Conservation (phyloP, 2,113 vertebrate genomes). For the Panurus biarmicus region DNA sequence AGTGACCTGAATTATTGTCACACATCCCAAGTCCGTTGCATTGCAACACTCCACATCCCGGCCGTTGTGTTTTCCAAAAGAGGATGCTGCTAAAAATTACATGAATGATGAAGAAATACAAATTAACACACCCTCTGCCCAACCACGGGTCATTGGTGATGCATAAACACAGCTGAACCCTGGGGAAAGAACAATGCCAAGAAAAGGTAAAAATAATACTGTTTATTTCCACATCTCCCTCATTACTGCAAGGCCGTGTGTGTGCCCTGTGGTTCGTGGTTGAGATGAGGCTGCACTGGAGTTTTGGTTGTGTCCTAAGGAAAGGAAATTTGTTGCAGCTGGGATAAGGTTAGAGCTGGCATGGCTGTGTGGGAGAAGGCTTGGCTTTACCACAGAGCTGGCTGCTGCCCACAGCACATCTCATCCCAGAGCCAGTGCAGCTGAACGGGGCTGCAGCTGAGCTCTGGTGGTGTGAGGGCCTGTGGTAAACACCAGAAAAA, state of each 20-base stretch:
- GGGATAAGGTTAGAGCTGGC: background rate
- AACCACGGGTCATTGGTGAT: background rate
- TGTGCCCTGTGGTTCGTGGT: background rate
- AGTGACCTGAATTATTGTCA: fast-evolving
- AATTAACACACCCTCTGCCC: background rate
- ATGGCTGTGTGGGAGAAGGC: background rate
- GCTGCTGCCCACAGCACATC: background rate
- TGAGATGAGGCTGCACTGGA: background rate
- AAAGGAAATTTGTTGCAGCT: background rate
- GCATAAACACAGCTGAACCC: background rate
- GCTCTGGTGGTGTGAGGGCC: background rate
- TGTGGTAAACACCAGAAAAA: background rate
- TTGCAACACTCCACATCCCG: background rate
- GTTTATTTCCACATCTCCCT: background rate
- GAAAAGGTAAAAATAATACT: background rate
- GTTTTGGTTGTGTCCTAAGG: background rate
- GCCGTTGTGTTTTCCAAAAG: background rate
- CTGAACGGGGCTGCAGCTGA: fast-evolving
- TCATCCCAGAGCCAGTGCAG: background rate
- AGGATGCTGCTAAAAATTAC: conserved; percentile 43
- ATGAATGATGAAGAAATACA: background rate
- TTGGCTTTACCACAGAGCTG: background rate
- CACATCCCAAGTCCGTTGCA: background rate
- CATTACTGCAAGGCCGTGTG: background rate
- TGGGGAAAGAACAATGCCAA: background rate